Percentiles rank a stretch among this genome's conserved stretches.
Evolutionary conservation across 2,797 vertebrate genomes (phyloP).

Genomic region (Netta rufina): DNA sequence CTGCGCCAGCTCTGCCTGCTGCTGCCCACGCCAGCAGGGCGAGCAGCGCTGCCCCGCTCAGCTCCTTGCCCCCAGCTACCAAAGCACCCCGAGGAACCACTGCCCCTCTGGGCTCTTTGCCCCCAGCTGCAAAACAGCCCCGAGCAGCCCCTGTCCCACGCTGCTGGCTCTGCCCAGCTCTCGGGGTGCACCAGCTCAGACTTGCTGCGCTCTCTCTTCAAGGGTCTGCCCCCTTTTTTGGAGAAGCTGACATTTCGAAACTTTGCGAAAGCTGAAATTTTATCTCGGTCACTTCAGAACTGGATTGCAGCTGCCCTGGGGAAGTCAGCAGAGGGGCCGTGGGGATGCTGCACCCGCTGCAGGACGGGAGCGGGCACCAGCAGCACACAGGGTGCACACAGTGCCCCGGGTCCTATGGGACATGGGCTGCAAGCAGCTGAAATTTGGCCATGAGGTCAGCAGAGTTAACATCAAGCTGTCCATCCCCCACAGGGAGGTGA

Average conservation of each 20-base stretch:
- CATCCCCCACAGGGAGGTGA: fast-evolving
- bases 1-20: background rate
- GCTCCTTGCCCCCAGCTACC: background rate
- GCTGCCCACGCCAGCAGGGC: fast-evolving
- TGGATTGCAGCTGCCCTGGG: fast-evolving
- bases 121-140: background rate
- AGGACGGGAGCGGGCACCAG: fast-evolving
- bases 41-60: background rate
- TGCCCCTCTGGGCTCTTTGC: background rate
- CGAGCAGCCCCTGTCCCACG: background rate
- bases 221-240: background rate
- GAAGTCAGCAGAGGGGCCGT: background rate
- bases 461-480: background rate
- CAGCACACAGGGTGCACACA: background rate
- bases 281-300: background rate
- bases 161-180: background rate
- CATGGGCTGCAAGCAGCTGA: fast-evolving
- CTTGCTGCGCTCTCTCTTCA: background rate
- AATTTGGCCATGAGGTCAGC: background rate
- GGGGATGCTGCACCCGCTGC: background rate
- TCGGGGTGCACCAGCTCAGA: background rate
- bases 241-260: too few relatives aligned
- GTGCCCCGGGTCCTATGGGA: fast-evolving
- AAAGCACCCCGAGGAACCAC: background rate
- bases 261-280: background rate